Base-by-base conservation (phyloP, 1,140 invertebrate genomes). In the Pseudobourletiella spinata region DNA sequence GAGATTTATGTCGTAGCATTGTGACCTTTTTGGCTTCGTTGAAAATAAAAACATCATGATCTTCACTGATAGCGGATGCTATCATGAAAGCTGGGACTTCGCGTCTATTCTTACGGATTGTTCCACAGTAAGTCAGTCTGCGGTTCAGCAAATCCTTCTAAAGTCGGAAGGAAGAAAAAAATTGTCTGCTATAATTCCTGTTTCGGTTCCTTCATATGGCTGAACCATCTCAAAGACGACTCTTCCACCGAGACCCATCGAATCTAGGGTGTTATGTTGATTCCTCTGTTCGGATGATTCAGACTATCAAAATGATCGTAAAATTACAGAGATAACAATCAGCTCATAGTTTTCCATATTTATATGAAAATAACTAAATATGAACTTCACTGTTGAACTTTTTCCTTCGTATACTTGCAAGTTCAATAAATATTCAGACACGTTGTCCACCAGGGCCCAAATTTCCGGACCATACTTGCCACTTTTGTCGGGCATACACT, bases 401-500 rank as follows among this genome's bases (percentile, higher is more conserved):
- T n/a, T n/a, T n/a, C n/a, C 44, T 18, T 8, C 6, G 44, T 46
- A 46, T 20, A 46, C 4, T 46, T 46, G 44, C 44, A 46, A 46
- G 4, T 46, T 20, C 18, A 46, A 14, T 8, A 20, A 8, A 46
- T 46, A 46, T 20, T 18, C 18, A 20, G 44, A 46, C 6, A 14
- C 6, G 22, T 46, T 46, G 18, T 20, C 8, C 44, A 46, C 44
- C 8, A 20, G 8, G 44, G 44, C 18, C 44, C 44, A 46, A 24
- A 73, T 62, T 63, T 72, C 72, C 18, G 71, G 44, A 50, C 71
- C 70, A 56, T 71, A 71, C 59, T 70, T 71, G 18, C 64, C 60
- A 24, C 66, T 66, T 66, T 76, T 74, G n/a, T 57, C 69, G 26
- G 72, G 67, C 18, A 75, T 75, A 76, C 1, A 74, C 64, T 20